Evolutionary conservation across 1,140 invertebrate genomes (phyloP).

Genomic region (Drosophila ironensis): DNA sequence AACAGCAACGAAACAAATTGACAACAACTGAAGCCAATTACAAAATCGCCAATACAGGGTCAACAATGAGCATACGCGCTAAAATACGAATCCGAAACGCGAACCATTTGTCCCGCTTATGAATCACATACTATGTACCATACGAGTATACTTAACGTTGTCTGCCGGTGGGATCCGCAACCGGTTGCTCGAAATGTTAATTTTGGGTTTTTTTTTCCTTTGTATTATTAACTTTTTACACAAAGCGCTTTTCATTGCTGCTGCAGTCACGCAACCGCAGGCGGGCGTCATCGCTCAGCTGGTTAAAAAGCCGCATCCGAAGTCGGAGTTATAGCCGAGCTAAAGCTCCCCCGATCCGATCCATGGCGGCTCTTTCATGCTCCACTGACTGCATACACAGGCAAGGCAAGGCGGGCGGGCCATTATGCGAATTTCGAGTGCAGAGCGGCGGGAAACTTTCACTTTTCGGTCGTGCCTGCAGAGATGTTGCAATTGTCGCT

Average conservation of each 20-base stretch:
- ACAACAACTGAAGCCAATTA: slow-evolving; percentile 48
- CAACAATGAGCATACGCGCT: slow-evolving; percentile 44
- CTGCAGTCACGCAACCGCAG: slow-evolving; percentile 56
- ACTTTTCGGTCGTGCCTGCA: slow-evolving; percentile 31
- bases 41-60: slow-evolving; percentile 74
- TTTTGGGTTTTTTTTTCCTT: slow-evolving; percentile 51
- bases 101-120: slow-evolving; percentile 46
- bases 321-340: slow-evolving; percentile 9
- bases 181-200: slow-evolving; percentile 65
- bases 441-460: slow-evolving; percentile 58
- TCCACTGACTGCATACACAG: slow-evolving; percentile 42
- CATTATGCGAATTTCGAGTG: slow-evolving; percentile 69
- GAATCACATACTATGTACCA: slow-evolving; percentile 59
- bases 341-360: slow-evolving; percentile 24
- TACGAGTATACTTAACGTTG: too few species aligned
- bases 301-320: slow-evolving; percentile 21
- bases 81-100: slow-evolving; percentile 40
- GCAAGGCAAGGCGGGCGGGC: slow-evolving; percentile 14
- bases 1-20: slow-evolving; percentile 8
- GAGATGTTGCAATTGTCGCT: slow-evolving; percentile 48
- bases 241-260: slow-evolving; percentile 46
- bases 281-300: slow-evolving; percentile 59
- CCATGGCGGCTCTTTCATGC: slow-evolving; percentile 37
- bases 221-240: slow-evolving; percentile 13
- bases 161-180: slow-evolving; percentile 41